Percentiles rank a stretch among this genome's conserved stretches.
These are phyloP conservation scores for Chromis chromis DNA, from an alignment of 2,797 vertebrate genomes.

Conservation along the genomic window DNA sequence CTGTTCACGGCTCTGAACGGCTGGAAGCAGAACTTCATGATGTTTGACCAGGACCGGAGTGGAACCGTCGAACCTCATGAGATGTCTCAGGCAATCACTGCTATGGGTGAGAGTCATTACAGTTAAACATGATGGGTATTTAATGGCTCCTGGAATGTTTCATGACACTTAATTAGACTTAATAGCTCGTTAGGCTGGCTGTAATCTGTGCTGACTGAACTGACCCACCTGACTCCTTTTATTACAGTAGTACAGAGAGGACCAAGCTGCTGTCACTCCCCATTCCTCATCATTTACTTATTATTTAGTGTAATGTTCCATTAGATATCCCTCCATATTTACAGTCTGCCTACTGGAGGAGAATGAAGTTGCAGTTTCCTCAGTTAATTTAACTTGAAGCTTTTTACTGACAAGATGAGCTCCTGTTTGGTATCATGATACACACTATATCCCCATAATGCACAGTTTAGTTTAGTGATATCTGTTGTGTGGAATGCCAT, in stretches of 20 bases:
- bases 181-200: neutral
- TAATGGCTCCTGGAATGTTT: constrained; percentile 9
- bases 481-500: too few relatives aligned
- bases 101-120: constrained; percentile 87
- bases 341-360: too few relatives aligned
- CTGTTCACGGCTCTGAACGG: constrained; percentile 88
- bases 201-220: neutral
- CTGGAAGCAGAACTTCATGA: constrained; percentile 95
- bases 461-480: too few relatives aligned
- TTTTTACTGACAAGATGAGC: too few relatives aligned
- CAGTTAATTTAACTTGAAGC: too few relatives aligned
- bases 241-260: neutral
- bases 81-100: constrained; percentile 86
- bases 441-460: too few relatives aligned
- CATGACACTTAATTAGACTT: constrained; percentile 23
- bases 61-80: constrained; percentile 90
- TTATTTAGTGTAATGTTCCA: too few relatives aligned
- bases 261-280: neutral
- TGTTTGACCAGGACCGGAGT: constrained; percentile 89
- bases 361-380: too few relatives aligned
- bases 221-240: neutral
- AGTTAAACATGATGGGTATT: neutral
- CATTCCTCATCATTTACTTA: neutral
- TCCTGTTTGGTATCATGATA: too few relatives aligned
- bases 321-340: too few relatives aligned